A percentile compares a stretch with the other conserved stretches of the same genome.
These are phyloP conservation scores for Catocala fraxini DNA, from an alignment of 2,888 invertebrate genomes.

Conservation along the genomic window DNA sequence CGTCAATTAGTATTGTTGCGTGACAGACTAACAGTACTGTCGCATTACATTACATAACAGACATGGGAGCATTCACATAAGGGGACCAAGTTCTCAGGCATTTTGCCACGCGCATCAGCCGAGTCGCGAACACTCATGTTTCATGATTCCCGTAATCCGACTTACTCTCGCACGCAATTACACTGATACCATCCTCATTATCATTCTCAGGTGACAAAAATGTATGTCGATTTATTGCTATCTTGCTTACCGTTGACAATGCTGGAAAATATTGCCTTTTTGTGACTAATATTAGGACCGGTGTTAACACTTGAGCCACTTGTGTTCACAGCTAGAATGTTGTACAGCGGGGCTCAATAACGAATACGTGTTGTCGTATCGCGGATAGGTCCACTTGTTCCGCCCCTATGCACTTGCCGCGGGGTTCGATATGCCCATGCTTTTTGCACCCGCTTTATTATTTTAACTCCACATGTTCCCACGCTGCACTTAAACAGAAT, in stretches of 20 bases:
- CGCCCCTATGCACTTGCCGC: conserved; percentile 85
- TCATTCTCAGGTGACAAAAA: conserved; percentile 14
- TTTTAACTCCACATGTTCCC: conserved; percentile 73
- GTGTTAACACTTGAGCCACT: not conserved
- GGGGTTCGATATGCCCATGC: conserved; percentile 74
- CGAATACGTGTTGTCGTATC: conserved; percentile 38
- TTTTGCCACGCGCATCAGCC: conserved; percentile 58
- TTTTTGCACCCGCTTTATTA: conserved; percentile 82
- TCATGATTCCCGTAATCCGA: conserved; percentile 71
- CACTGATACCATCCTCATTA: conserved; percentile 62
- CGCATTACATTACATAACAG: conserved; percentile 77
- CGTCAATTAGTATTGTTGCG: conserved; percentile 78
- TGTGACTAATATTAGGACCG: not conserved
- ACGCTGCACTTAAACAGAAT: conserved; percentile 71
- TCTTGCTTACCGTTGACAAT: not conserved
- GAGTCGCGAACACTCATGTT: conserved; percentile 61
- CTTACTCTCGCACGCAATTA: conserved; percentile 64
- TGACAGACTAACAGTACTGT: conserved; percentile 78
- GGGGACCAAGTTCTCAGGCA: conserved; percentile 73
- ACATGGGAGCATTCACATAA: conserved; percentile 77
- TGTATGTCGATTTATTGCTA: not conserved
- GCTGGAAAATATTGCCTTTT: not conserved
- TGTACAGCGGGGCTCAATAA: conserved; percentile 19
- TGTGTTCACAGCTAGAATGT: not conserved
- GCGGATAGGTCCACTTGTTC: conserved; percentile 78